Base-by-base conservation (phyloP, 2,797 vertebrate species). In the Sebastes trivittatus region DNA sequence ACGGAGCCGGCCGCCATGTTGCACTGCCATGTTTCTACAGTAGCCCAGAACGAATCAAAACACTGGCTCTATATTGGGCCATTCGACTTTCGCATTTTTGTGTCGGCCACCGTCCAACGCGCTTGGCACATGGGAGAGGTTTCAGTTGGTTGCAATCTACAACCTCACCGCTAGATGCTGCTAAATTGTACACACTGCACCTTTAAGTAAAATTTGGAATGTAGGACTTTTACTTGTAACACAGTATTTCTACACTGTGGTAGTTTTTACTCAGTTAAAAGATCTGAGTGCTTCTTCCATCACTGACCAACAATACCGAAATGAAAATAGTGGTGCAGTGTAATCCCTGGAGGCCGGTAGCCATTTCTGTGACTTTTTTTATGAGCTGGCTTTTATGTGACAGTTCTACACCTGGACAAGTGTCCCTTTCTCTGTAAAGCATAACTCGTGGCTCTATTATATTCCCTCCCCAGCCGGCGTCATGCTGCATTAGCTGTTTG, bases 401-500 rank as follows among this genome's bases (percentile, higher is more conserved):
- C 83, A 81, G 63, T 60, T 87, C 20, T 38, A 64, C 82, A 90
- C 80, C 67, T 77, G 81, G 61, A 82, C 77, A 80, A 86, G 83
- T 69, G 61, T 77, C 78, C 56, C 36, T 66, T 81, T 72, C 59
- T 77, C 60, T 78, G 64, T 78, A 81, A 87, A 86, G 74, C 68
- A 72, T 58, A 80, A 88, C 82, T 77, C 69, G 76, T 73, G 81
- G 72, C 81, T 82, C 81, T 30, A 82, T 91, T 88, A 84, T 78
- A 81, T 76, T 84, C 81, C 5, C 38, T 83, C 58, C 18, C 54
- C 76, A 77, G 75, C 59, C 61, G 9, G 56, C 32, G 49, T 77
- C 85, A 81, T n/a, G 76, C 77, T 62, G 71, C 82, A 86, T 92
- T 87, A 88, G 78, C 81, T 22, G 84, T 69, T 73, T 87, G 89